A percentile compares a stretch with the other conserved stretches of the same genome.
These are phyloP conservation scores for Patella vulgata DNA, from an alignment of 1,140 invertebrate genomes.

Conservation along the genomic window DNA sequence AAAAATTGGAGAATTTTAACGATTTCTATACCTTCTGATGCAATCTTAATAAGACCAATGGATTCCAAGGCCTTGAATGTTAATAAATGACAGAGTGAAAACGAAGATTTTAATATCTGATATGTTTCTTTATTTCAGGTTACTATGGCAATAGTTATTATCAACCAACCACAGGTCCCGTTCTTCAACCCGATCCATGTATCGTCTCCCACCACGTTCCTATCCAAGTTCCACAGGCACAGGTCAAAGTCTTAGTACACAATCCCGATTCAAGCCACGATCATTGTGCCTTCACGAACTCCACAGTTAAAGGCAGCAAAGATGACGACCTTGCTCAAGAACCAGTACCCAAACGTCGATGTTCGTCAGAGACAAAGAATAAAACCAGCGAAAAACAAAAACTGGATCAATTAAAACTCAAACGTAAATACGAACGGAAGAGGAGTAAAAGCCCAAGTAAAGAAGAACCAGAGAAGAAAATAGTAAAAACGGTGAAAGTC, in stretches of 20 bases:
- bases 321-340: constrained; percentile 3
- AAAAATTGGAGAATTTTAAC: no score
- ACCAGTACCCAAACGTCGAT: constrained; percentile 2
- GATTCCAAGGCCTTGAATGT: no score
- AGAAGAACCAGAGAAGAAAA: constrained; percentile 16
- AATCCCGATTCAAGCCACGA: constrained; percentile 30
- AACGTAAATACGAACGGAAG: constrained; percentile 2
- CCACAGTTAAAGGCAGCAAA: not conserved
- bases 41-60: no score
- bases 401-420: not conserved
- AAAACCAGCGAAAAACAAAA: not conserved
- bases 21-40: no score
- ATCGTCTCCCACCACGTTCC: constrained; percentile 37
- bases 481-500: not conserved
- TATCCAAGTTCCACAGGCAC: constrained; percentile 37
- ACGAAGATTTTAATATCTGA: no score
- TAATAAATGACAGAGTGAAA: no score
- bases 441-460: constrained; percentile 5
- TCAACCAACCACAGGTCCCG: constrained; percentile 25
- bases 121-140: constrained; percentile 26
- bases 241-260: constrained; percentile 32
- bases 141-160: constrained; percentile 32
- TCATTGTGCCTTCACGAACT: constrained; percentile 14
- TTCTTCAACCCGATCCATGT: constrained; percentile 29
- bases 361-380: not conserved